A percentile compares a stretch with the other conserved stretches of the same genome.
Conservation (phyloP, 2,797 vertebrate species). For the Psittacula derbiana region DNA sequence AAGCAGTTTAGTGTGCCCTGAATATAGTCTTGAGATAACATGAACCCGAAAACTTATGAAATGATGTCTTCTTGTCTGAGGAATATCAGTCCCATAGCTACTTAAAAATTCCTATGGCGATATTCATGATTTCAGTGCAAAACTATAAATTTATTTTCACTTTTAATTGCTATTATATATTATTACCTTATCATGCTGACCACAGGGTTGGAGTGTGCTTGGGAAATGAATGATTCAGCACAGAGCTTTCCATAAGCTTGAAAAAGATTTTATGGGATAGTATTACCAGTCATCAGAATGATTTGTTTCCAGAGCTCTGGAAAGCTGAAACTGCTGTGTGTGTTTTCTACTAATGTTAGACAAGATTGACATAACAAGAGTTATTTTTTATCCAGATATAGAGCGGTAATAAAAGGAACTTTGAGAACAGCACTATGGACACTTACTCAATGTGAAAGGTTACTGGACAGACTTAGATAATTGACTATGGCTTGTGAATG, state of each 20-base stretch:
- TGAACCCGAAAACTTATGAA: background rate
- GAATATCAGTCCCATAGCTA: background rate
- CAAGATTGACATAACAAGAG: background rate
- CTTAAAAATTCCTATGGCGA: background rate
- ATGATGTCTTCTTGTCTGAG: background rate
- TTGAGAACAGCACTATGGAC: background rate
- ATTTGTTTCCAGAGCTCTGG: background rate
- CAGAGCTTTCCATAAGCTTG: background rate
- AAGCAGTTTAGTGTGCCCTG: background rate
- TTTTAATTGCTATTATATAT: background rate
- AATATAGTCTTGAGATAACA: background rate
- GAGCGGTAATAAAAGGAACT: background rate
- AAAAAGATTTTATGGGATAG: background rate
- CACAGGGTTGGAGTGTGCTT: background rate
- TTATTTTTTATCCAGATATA: background rate
- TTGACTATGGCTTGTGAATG: background rate
- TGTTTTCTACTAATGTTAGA: background rate
- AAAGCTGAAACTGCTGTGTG: background rate
- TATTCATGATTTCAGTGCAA: background rate
- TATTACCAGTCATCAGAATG: background rate
- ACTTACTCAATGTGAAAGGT: background rate
- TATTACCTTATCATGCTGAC: background rate
- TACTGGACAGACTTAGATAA: background rate
- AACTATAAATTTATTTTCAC: background rate
- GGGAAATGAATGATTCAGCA: background rate